Base-by-base conservation (phyloP, 2,797 vertebrate species). In the Hyperoplus immaculatus region DNA sequence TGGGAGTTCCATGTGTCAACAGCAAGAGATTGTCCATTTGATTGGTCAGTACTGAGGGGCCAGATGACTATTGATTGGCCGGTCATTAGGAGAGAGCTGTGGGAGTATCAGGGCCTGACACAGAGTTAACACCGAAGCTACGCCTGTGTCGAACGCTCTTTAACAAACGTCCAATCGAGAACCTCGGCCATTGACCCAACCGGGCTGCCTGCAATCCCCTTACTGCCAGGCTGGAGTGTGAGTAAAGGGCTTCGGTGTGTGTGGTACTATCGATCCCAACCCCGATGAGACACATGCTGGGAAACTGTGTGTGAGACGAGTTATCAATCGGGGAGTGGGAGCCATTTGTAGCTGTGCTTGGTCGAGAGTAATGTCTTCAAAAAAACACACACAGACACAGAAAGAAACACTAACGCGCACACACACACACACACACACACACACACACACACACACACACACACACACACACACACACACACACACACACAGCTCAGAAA, bases 81-180 rank as follows among this genome's bases (percentile, higher is more conserved):
- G 84, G 90, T 94, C 90, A 88, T 95, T 94, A 94, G 88, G 82
- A 89, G 87, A 53, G 88, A 80, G 84, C 16, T 80, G 82, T 63
- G 88, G 89, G 89, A 92, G 92, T 87, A 92, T 91, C 87, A 29
- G 83, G 72, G 15, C 88, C 29, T 82, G 91, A 93, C 87, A 75
- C 87, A 43, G 29, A 29, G 90, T 90, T 94, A 92, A 90, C 92
- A 85, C 82, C 56, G 21, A 60, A 29, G 86, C 72, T 21, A 65
- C 61, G 84, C 80, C 78, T 42, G 67, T 71, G 89, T 89, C 72
- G 85, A 91, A 88, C 72, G 68, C 91, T 93, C 87, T 88, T 91
- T 93, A 95, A 93, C 84, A 72, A 92, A 88, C 75, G 59, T 82
- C 90, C 88, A 90, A 77, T 67, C 69, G 64, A 84, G 67, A 90